A percentile compares a stretch with the other conserved stretches of the same genome.
Evolutionary conservation across 2,888 invertebrate species (phyloP).

Genomic region (Calameuta filiformis): DNA sequence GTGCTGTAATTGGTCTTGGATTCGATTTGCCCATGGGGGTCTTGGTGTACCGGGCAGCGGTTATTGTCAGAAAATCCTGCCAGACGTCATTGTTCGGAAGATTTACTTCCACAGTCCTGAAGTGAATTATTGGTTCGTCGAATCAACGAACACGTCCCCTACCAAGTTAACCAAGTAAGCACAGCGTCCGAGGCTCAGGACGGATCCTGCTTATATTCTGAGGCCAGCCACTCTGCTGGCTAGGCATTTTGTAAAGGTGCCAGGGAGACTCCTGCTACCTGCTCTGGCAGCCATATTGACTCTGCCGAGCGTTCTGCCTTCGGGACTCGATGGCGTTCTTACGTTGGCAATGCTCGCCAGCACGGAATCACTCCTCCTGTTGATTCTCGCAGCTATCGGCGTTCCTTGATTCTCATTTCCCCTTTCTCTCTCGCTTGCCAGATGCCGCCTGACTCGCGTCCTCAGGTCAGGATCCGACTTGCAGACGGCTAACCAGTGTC

Average conservation of each 20-base stretch:
- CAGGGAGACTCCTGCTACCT: background rate
- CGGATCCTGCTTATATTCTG: background rate
- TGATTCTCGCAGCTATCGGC: background rate
- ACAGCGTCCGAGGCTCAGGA: background rate
- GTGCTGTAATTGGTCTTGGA: background rate
- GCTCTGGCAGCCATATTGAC: background rate
- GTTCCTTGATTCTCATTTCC: background rate
- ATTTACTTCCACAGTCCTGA: background rate
- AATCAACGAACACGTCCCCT: background rate
- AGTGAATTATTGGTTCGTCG: background rate
- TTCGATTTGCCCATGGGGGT: background rate
- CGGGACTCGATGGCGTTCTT: background rate
- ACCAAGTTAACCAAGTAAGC: background rate
- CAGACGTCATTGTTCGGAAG: background rate
- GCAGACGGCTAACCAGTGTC: constrained; percentile 15
- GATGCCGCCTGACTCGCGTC: constrained; percentile 13
- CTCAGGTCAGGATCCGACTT: constrained; percentile 17
- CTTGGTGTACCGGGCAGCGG: too few species aligned
- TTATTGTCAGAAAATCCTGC: background rate
- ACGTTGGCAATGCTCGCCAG: background rate
- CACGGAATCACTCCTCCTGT: background rate
- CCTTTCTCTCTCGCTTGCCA: constrained; percentile 7
- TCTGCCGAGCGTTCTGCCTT: background rate
- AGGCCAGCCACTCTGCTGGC: background rate
- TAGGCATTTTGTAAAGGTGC: background rate